Evolutionary conservation across 2,888 invertebrate species (phyloP), one percentile per base, ranked within the genome.

Genomic region (Cybosia mesomella): DNA sequence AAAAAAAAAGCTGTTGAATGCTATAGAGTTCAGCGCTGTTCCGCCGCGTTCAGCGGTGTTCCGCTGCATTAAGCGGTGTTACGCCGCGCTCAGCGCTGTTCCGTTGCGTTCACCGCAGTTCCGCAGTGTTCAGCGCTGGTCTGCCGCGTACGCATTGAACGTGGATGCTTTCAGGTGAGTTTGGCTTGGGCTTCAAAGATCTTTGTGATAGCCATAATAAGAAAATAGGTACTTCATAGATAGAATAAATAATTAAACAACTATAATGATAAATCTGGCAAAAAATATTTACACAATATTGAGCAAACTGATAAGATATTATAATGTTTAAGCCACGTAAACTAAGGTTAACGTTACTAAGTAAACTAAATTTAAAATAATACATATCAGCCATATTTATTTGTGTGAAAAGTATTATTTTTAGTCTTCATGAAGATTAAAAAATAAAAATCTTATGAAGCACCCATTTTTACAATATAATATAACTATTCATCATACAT

Each of bases 251-350:
- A 54, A 59, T 49, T n/a, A 63, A 36, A 2, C 22, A 43, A 24
- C 10, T 57, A 61, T 21, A 58, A n/a, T n/a, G 9, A 36, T 22
- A 5, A 7, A 32, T n/a, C 61, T 68, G 62, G 64, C 60, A 49
- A 49, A 64, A 74, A 66, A 22, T 71, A 77, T 64, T 68, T 66
- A 67, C 28, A 61, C 59, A 64, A 9, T 43, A 54, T 32, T 39
- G 21, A 39, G 61, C 8, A 32, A 53, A 32, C 60, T 66, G 68
- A 72, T 69, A 65, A 60, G 66, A 70, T 49, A 49, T 49, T 66
- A 43, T 22, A 61, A 66, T 43, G 36, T 18, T 54, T 21, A 2
- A 60, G 13, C n/a, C n/a, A n/a, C n/a, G n/a, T 9, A 54, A 39
- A 54, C 58, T 58, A n/a, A 59, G 36, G 15, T 36, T 59, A 32